Evolutionary conservation across 2,113 vertebrate species (phyloP), one percentile per base, ranked within the genome.

Genomic region (Sturnira hondurensis): DNA sequence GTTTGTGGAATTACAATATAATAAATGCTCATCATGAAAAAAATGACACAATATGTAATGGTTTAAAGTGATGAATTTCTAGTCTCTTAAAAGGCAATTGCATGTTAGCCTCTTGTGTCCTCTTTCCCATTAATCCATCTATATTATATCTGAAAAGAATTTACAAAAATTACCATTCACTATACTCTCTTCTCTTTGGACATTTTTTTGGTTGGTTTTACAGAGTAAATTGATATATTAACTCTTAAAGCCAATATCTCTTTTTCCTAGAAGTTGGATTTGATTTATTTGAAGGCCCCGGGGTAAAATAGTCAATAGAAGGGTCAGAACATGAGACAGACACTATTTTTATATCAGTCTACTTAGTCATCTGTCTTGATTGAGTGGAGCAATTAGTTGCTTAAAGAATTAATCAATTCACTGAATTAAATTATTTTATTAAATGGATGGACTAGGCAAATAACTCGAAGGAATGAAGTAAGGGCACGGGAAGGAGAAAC

Each of bases 361-460:
- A 80, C 54, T 95, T 96, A 96, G 94, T 94, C 77, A 95, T 61
- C 36, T 20, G 33, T 76, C 38, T 56, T 96, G 47, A 85, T 12
- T 83, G 68, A 95, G 10, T 82, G 41, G 14, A 56, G 28, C 52
- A 94, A 77, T 97, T 96, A 88, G 38, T 24, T 85, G 45, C 45
- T 43, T 63, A 90, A 95, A 91, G 36, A 61, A 82, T 82, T 91
- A 88, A 95, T 92, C 84, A 94, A 68, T 78, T 82, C 50, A 77
- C 77, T 78, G 45, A 96, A 88, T 83, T 86, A 91, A 86, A 93
- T 88, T 94, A 88, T 96, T 94, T 94, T 81, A 73, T 85, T 36
- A 86, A 47, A 92, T 52, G 61, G 43, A 28, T 74, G n/a, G 41
- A 86, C 26, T n/a, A 81, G 45, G 13, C 15, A 90, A 89, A 52